phyloP scores from a whole-genome alignment of 2,888 invertebrate species.

The Ichneumoninae sp. region DNA sequence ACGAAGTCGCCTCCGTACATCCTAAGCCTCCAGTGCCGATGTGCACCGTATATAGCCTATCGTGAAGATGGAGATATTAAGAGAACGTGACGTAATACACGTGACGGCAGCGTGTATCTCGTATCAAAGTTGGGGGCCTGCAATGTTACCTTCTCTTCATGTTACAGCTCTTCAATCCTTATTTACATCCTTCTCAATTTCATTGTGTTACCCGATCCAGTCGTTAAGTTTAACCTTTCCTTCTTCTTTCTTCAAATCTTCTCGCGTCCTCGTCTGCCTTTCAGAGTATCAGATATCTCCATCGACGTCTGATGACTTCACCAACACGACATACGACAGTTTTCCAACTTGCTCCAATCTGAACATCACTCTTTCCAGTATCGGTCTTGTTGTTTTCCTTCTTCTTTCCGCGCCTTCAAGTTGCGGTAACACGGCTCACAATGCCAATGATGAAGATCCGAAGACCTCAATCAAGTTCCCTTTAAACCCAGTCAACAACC shows the following conservation, averaged over 20 bases:
- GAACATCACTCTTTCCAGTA: too few relatives aligned
- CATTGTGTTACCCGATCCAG: too few relatives aligned
- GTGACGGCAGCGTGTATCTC: slow-evolving; percentile 7
- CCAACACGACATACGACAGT: not conserved
- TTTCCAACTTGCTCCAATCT: not conserved
- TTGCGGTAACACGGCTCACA: not conserved
- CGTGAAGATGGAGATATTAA: slow-evolving; percentile 26
- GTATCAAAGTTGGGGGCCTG: not conserved
- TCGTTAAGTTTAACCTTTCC: too few relatives aligned
- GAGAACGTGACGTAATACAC: slow-evolving; percentile 42
- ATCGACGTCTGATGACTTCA: not conserved
- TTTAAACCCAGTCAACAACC: not conserved
- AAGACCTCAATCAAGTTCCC: not conserved
- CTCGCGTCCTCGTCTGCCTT: not conserved
- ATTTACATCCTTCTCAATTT: too few relatives aligned
- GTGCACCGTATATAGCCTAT: not conserved
- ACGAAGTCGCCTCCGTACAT: not conserved
- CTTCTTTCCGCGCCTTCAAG: too few relatives aligned
- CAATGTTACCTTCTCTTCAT: not conserved
- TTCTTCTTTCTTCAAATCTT: not conserved
- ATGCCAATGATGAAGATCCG: not conserved
- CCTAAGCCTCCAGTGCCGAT: not conserved
- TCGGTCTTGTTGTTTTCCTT: too few relatives aligned
- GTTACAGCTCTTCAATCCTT: not conserved
- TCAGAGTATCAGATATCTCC: not conserved